Percentiles rank a stretch among this genome's conserved stretches.
phyloP scores from a whole-genome alignment of 1,140 invertebrate genomes.

The Stegodyphus dumicola region DNA sequence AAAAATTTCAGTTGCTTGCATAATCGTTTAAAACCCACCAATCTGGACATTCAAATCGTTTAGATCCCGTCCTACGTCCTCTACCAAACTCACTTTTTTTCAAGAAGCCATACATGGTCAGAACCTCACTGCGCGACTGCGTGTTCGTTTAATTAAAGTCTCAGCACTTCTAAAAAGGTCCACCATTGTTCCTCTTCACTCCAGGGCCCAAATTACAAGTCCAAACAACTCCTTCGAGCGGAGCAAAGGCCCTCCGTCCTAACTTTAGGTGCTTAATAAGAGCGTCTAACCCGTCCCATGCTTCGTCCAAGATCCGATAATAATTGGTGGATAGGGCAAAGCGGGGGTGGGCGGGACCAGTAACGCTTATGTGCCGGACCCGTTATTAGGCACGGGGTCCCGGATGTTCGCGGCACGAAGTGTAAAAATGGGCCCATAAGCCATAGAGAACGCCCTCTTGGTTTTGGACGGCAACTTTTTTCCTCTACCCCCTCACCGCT shows the following conservation, averaged over 20 bases:
- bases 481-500: background rate
- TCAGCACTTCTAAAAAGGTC: conserved; percentile 12
- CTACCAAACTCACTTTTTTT: no score
- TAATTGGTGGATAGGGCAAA: conserved; percentile 47
- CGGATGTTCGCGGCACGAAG: conserved; percentile 54
- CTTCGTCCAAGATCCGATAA: conserved; percentile 48
- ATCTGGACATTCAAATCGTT: no score
- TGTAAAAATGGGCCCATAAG: conserved; percentile 60
- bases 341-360: conserved; percentile 49
- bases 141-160: conserved; percentile 43
- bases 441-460: conserved; percentile 55
- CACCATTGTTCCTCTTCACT: conserved; percentile 16
- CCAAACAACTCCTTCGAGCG: conserved; percentile 15
- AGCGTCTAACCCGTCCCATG: conserved; percentile 49
- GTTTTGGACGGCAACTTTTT: conserved; percentile 22
- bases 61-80: no score
- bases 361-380: conserved; percentile 56
- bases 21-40: no score
- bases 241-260: background rate
- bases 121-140: background rate
- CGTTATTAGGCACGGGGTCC: conserved; percentile 54
- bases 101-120: no score
- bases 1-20: no score
- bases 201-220: conserved; percentile 17
- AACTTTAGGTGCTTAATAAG: conserved; percentile 17